Base-by-base conservation (phyloP, 64 coral and sea anemone genomes). In the Actinia tenebrosa region DNA sequence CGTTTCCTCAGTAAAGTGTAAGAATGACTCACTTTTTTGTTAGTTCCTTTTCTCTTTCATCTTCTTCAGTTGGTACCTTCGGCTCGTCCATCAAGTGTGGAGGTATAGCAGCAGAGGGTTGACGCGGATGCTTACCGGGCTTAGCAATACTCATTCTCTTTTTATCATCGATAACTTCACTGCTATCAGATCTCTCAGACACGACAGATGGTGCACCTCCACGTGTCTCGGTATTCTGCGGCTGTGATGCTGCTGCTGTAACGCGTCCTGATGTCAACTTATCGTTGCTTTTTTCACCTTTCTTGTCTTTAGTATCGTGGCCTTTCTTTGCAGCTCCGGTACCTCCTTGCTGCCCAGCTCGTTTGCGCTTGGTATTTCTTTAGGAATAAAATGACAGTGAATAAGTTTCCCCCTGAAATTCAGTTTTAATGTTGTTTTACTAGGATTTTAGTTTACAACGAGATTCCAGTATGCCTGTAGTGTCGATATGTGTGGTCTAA, bases 101-200 rank as follows among this genome's bases (percentile, higher is more conserved):
- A 16, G 88, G 80, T 16, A 88, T 45, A 71, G 88, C 84, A 8
- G 88, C 91, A 9, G 97, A 94, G 17, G 93, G 84, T 16, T 87
- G 89, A 15, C 87, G 90, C 0, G 84, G 94, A 88, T 95, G 92
- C 22, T 83, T 98, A 22, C 71, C 56, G 4, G 16, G 26, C 64
- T 98, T 98, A 10, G 75, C 85, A 17, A 98, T 64, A 81, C 88
- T 95, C 50, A 90, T 85, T 59, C 91, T 79, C 82, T 98, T 98
- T 45, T 92, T 94, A 3, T 98, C 96, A 56, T 95, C 96, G 16
- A 83, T 86, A 19, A 89, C 88, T 64, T 98, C 96, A 82, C 87
- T 92, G 44, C 96, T 98, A 85, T 98, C 96, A 7, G 96, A 98
- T 19, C 96, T 87, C 87, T 98, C 96, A 1, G 96, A 98, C 30